A percentile compares a stretch with the other conserved stretches of the same genome.
Conservation (phyloP, 2,113 vertebrate species). For the Sardina pilchardus region DNA sequence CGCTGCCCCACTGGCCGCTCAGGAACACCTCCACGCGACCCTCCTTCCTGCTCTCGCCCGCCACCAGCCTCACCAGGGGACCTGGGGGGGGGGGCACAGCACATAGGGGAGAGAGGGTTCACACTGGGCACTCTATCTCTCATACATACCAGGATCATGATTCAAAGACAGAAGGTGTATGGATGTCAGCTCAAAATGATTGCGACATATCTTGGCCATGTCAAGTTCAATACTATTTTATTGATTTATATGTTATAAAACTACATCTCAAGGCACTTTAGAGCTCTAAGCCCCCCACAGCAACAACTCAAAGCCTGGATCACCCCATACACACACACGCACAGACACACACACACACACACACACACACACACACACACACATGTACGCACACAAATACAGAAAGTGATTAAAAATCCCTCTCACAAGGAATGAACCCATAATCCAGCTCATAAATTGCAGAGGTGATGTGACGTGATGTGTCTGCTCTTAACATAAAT, state of each 20-base stretch:
- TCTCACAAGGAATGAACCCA: neutral
- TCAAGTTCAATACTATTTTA: no score
- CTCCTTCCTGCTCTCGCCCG: constrained; percentile 70
- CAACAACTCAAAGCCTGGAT: no score
- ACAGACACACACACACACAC: no score
- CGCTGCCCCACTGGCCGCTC: constrained; percentile 67
- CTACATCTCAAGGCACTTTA: neutral
- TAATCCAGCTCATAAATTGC: neutral
- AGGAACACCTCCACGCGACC: constrained; percentile 73
- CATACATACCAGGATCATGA: neutral
- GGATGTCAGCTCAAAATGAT: neutral
- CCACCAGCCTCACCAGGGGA: constrained; percentile 65
- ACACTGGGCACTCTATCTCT: no score
- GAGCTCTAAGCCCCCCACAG: no score
- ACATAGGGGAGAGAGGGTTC: neutral
- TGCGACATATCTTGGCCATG: neutral
- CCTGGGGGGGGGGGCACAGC: constrained; percentile 47
- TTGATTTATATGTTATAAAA: neutral
- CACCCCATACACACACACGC: no score
- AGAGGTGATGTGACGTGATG: neutral
- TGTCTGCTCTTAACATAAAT: neutral
- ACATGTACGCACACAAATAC: no score
- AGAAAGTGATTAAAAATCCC: no score
- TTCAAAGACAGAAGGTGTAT: neutral
- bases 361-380: no score